Percentiles rank a stretch among this genome's conserved stretches.
These are phyloP conservation scores for Sycophila sp. DNA, from an alignment of 1,140 invertebrate genomes.

Conservation along the genomic window DNA sequence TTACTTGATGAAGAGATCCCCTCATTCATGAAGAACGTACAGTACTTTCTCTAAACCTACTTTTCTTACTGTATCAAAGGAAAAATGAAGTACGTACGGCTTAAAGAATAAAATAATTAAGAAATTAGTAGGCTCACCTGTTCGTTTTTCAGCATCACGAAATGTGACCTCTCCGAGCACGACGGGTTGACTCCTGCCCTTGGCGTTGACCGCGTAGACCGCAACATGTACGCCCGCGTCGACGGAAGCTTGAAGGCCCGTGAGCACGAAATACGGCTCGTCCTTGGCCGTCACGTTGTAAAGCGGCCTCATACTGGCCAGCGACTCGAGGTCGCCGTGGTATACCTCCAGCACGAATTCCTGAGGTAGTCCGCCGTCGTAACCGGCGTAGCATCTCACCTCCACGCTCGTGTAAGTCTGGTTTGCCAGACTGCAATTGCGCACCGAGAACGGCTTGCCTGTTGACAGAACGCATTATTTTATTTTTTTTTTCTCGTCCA, in stretches of 20 bases:
- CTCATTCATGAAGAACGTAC: no score
- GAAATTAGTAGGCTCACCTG: constrained; percentile 71
- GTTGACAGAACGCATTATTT: no score
- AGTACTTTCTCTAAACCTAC: no score
- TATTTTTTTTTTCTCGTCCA: no score
- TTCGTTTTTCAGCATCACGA: constrained; percentile 81
- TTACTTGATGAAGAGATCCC: no score
- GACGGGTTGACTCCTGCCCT: constrained; percentile 78
- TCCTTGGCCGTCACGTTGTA: constrained; percentile 74
- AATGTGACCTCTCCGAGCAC: constrained; percentile 80
- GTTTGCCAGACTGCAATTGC: constrained; percentile 80
- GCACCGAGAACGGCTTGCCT: constrained; percentile 80
- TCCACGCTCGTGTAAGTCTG: constrained; percentile 79
- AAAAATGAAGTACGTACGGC: no score
- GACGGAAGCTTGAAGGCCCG: constrained; percentile 73
- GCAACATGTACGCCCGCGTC: constrained; percentile 79
- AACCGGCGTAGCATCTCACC: constrained; percentile 79
- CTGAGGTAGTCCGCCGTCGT: constrained; percentile 87
- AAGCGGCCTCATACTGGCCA: constrained; percentile 62
- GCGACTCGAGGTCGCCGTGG: constrained; percentile 66
- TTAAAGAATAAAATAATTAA: no score
- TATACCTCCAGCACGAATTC: constrained; percentile 83
- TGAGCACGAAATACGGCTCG: constrained; percentile 75
- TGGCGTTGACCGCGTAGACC: constrained; percentile 81
- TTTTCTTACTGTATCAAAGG: no score